Conservation (phyloP, 2,797 vertebrate species). For the Artibeus jamaicensis region DNA sequence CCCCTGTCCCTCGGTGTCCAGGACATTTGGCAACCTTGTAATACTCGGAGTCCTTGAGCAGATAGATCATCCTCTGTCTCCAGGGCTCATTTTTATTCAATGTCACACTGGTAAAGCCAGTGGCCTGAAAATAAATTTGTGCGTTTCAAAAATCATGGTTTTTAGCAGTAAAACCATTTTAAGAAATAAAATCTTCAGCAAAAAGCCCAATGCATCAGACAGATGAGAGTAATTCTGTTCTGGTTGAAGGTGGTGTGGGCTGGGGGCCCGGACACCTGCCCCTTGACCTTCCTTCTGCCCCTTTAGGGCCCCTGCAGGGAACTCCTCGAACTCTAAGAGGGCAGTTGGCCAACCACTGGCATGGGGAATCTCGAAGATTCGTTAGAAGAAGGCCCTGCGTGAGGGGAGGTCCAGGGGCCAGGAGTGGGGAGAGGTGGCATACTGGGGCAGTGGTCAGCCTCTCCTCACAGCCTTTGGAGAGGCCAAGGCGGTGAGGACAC, state of each 20-base stretch:
- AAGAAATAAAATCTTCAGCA: conserved; percentile 5
- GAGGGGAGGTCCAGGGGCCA: neutral
- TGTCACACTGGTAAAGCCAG: neutral
- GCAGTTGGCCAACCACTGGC: neutral
- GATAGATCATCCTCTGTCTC: neutral
- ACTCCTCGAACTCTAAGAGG: neutral
- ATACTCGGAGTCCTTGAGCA: neutral
- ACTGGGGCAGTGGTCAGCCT: neutral
- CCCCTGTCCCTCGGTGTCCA: rapidly evolving
- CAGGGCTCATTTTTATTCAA: neutral
- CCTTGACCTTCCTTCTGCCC: neutral
- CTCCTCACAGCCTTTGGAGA: neutral
- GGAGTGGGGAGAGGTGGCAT: neutral
- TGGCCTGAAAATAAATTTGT: neutral
- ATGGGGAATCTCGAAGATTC: neutral
- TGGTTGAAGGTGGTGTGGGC: neutral
- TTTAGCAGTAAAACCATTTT: neutral
- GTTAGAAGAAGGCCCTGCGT: neutral
- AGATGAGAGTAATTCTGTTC: neutral
- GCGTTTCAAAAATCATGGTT: neutral
- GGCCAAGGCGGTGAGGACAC: neutral
- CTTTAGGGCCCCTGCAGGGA: neutral
- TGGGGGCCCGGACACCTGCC: neutral
- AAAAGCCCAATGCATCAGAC: neutral
- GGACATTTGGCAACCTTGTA: neutral